These are phyloP conservation scores for Percina caprodes DNA, from an alignment of 2,113 vertebrate species.

Conservation along the genomic window DNA sequence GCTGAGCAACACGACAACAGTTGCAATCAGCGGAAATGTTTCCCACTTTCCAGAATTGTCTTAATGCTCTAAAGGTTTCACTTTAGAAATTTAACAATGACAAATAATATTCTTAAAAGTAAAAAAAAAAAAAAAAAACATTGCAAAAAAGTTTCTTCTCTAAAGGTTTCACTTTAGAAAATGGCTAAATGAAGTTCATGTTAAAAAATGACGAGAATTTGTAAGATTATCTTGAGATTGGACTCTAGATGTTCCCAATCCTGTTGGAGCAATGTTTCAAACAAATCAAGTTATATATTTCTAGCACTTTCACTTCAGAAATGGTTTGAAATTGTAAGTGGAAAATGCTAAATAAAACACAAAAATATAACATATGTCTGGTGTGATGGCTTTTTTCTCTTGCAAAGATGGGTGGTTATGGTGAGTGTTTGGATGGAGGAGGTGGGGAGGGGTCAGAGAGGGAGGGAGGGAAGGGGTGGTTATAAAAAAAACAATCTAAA, in stretches of 20 bases:
- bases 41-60: conserved; percentile 81
- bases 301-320: conserved; percentile 31
- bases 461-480: neutral
- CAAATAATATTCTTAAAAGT: conserved; percentile 23
- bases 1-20: conserved; percentile 78
- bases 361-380: neutral
- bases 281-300: conserved; percentile 32
- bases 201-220: conserved; percentile 28
- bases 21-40: conserved; percentile 73
- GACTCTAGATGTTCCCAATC: conserved; percentile 6
- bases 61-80: conserved; percentile 81
- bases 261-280: conserved; percentile 45
- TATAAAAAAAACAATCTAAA: conserved; percentile 17
- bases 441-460: neutral
- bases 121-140: conserved; percentile 10
- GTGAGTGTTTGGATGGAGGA: neutral
- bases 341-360: conserved; percentile 57
- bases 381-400: conserved; percentile 38
- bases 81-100: conserved; percentile 72
- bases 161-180: conserved; percentile 70
- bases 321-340: conserved; percentile 11
- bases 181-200: conserved; percentile 24
- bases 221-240: conserved; percentile 37
- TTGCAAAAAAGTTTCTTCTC: conserved; percentile 35
- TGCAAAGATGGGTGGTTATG: neutral